Conservation (phyloP, 92 coral and sea anemone genomes). For the Pocillopora grandis region DNA sequence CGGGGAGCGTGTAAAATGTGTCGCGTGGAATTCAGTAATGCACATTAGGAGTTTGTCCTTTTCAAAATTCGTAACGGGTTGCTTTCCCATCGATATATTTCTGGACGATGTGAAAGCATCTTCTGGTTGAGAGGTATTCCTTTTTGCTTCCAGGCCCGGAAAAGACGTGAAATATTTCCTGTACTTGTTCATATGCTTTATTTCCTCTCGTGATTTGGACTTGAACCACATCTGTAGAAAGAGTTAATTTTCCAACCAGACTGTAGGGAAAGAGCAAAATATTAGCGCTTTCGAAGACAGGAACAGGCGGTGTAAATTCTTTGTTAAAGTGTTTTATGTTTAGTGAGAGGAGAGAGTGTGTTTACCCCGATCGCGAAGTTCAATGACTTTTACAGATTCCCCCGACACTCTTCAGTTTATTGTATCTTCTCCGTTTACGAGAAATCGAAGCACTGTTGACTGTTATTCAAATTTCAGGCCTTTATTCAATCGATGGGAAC, state of each 20-base stretch:
- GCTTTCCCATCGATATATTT: neutral
- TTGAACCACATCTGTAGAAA: neutral
- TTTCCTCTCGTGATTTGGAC: neutral
- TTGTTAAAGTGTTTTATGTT: neutral
- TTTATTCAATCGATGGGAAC: slow-evolving; percentile 95
- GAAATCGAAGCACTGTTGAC: neutral
- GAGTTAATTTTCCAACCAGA: neutral
- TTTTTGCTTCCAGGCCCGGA: too few species aligned
- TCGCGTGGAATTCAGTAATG: slow-evolving; percentile 58
- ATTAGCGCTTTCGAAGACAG: neutral
- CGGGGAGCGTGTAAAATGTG: slow-evolving; percentile 51
- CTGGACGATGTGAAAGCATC: slow-evolving; percentile 11
- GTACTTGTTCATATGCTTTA: neutral
- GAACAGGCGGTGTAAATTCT: neutral
- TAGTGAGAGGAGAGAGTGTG: too few species aligned
- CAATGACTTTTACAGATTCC: too few species aligned
- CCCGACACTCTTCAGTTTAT: neutral
- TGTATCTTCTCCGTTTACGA: neutral
- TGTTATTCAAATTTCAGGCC: slow-evolving; percentile 47
- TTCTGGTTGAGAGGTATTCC: neutral
- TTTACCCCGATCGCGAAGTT: too few species aligned
- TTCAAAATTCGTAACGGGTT: neutral
- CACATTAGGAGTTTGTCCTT: slow-evolving; percentile 17
- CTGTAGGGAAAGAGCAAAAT: neutral
- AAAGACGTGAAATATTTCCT: neutral